Conservation (phyloP, 1,140 invertebrate species). For the Penaeus vannamei region DNA sequence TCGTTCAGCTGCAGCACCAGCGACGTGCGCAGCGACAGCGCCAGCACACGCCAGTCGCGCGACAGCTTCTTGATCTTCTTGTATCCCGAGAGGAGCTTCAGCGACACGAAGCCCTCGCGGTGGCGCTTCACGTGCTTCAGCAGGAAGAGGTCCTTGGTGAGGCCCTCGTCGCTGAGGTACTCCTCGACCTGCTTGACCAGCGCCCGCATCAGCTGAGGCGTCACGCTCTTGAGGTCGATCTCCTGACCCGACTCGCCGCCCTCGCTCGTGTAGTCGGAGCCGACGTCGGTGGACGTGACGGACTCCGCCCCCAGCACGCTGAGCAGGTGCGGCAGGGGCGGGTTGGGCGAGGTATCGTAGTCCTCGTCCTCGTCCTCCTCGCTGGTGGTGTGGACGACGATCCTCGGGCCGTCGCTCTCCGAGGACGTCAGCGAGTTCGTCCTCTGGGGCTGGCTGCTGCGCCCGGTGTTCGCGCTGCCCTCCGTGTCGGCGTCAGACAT, state of each 20-base stretch:
- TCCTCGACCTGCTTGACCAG: conserved; percentile 88
- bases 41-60: conserved; percentile 92
- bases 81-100: conserved; percentile 94
- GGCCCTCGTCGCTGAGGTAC: conserved; percentile 96
- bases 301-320: background rate
- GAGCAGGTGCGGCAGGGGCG: background rate
- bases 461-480: conserved; percentile 16
- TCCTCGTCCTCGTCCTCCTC: conserved; percentile 34
- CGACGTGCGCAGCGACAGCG: conserved; percentile 83
- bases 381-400: conserved; percentile 31
- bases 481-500: conserved; percentile 55
- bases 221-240: conserved; percentile 6
- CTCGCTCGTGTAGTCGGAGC: conserved; percentile 57
- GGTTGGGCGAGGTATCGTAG: background rate
- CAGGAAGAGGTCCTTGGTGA: conserved; percentile 94
- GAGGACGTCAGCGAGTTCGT: conserved; percentile 47
- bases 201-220: conserved; percentile 24
- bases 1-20: conserved; percentile 90
- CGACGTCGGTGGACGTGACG: conserved; percentile 23
- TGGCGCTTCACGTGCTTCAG: conserved; percentile 94
- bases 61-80: conserved; percentile 93
- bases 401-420: conserved; percentile 49
- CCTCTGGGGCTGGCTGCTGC: background rate
- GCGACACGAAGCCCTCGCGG: conserved; percentile 93
- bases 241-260: conserved; percentile 47